A percentile compares a stretch with the other conserved stretches of the same genome.
These are phyloP conservation scores for Planiliza haematocheilus DNA, from an alignment of 2,113 vertebrate genomes.

Conservation along the genomic window DNA sequence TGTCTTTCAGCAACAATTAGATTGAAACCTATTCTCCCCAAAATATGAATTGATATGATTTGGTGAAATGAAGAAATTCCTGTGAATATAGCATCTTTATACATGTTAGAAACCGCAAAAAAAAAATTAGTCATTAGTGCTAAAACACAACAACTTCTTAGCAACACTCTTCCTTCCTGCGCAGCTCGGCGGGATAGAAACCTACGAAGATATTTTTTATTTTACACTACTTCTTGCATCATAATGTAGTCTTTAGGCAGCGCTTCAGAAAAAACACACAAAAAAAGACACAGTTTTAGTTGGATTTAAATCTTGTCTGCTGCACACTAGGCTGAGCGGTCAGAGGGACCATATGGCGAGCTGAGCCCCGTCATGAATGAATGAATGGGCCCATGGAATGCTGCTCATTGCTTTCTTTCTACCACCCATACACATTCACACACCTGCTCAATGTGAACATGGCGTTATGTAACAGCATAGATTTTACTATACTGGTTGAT, in stretches of 20 bases:
- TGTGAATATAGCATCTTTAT: background rate
- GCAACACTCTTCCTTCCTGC: background rate
- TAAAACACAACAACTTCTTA: background rate
- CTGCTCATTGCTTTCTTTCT: slow-evolving; percentile 56
- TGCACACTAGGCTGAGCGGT: slow-evolving; percentile 31
- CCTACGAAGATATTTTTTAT: slow-evolving; percentile 1
- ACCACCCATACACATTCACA: slow-evolving; percentile 12
- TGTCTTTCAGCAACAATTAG: background rate
- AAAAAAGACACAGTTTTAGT: background rate
- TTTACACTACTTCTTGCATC: background rate
- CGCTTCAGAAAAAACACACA: slow-evolving; percentile 5
- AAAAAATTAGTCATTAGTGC: background rate
- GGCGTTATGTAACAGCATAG: slow-evolving; percentile 40
- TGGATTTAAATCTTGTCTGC: slow-evolving; percentile 5
- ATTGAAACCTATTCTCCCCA: background rate
- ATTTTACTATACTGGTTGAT: slow-evolving; percentile 49
- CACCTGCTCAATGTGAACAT: slow-evolving; percentile 3
- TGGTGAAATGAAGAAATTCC: background rate
- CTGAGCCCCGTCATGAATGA: slow-evolving; percentile 56
- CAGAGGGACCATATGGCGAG: slow-evolving; percentile 61
- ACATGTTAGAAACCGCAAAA: background rate
- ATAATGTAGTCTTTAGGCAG: background rate
- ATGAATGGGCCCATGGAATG: slow-evolving; percentile 73
- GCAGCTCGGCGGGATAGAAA: slow-evolving; percentile 5
- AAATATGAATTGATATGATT: background rate